Conservation (phyloP, 92 coral and sea anemone genomes). For the Parazoanthus swiftii region DNA sequence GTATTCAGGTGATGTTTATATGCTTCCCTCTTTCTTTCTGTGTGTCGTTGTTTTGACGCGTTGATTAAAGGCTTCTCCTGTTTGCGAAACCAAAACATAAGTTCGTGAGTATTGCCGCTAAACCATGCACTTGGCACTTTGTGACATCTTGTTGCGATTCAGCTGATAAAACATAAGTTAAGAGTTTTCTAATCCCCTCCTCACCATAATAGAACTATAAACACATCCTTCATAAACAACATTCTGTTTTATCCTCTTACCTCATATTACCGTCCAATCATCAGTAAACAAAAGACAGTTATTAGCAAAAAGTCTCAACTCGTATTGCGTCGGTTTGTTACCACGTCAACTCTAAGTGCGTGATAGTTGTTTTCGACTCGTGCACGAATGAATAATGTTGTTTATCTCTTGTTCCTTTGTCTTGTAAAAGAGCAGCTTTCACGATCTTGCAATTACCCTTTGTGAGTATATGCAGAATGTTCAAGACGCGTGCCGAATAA, state of each 20-base stretch:
- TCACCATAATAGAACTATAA: neutral
- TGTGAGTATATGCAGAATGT: constrained; percentile 12
- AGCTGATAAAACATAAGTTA: neutral
- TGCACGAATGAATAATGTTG: constrained; percentile 1
- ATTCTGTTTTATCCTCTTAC: neutral
- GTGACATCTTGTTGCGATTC: neutral
- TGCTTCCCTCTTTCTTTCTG: neutral
- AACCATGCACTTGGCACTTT: neutral
- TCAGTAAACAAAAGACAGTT: neutral
- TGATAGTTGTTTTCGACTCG: neutral
- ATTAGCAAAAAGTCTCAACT: neutral
- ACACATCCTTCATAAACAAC: neutral
- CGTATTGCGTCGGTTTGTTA: neutral
- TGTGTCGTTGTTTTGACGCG: neutral
- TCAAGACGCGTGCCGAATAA: neutral
- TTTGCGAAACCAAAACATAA: neutral
- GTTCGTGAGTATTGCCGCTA: neutral
- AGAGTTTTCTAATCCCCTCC: neutral
- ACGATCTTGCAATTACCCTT: neutral
- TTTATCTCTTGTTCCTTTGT: constrained; percentile 5
- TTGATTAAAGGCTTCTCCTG: neutral
- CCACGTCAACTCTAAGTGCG: constrained; percentile 26
- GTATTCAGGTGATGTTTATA: neutral
- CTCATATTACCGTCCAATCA: neutral
- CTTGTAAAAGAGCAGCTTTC: neutral